These are phyloP conservation scores for Dicentrarchus labrax DNA, from an alignment of 2,113 vertebrate species.

Conservation along the genomic window DNA sequence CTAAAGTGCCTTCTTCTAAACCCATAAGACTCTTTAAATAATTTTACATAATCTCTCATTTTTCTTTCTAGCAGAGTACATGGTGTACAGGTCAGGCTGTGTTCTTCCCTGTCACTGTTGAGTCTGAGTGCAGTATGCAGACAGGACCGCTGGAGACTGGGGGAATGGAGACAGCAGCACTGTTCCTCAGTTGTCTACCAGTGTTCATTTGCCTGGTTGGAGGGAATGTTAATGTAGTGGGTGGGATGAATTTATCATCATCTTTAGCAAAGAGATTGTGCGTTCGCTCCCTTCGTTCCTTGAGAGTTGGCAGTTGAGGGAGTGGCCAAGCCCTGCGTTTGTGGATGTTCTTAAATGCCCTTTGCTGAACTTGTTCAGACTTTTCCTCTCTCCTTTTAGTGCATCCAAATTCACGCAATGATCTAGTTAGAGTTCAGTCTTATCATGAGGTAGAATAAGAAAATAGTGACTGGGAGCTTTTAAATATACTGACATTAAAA, in stretches of 20 bases:
- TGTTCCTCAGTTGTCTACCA: background rate
- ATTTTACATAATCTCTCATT: background rate
- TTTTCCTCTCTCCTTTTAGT: background rate
- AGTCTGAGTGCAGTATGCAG: background rate
- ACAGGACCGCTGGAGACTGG: background rate
- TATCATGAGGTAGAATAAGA: background rate
- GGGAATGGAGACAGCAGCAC: background rate
- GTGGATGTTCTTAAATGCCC: background rate
- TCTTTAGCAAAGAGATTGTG: background rate
- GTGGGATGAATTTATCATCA: background rate
- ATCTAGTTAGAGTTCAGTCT: background rate
- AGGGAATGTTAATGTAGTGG: background rate
- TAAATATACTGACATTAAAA: too few species aligned
- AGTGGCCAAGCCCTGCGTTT: background rate
- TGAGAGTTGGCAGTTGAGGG: background rate
- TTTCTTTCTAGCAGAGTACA: background rate
- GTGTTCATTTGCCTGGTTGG: background rate
- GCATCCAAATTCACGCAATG: background rate
- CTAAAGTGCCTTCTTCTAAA: background rate
- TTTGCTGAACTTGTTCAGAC: conserved; percentile 7
- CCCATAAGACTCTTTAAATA: background rate
- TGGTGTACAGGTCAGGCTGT: background rate
- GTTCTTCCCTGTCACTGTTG: background rate
- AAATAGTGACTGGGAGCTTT: background rate
- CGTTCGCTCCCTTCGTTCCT: background rate